Evolutionary conservation across 2,888 invertebrate species (phyloP).

Genomic region (Epirrita christyi): DNA sequence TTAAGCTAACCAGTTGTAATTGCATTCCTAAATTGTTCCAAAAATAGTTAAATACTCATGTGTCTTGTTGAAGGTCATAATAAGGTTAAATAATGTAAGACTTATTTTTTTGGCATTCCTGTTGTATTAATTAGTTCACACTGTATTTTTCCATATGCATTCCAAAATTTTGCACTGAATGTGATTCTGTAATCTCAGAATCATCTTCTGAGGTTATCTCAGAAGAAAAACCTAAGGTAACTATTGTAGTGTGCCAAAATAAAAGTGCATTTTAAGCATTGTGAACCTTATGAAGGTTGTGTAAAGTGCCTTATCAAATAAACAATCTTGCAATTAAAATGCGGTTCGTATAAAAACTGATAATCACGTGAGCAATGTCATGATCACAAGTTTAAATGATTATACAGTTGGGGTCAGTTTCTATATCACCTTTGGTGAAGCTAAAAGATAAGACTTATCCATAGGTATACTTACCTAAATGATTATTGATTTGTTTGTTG

Average conservation of each 20-base stretch:
- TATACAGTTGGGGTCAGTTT: constrained; percentile 38
- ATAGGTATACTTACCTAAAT: constrained; percentile 8
- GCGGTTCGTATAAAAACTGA: constrained; percentile 39
- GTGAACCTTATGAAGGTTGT: constrained; percentile 15
- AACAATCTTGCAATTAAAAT: not conserved
- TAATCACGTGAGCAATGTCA: constrained; percentile 44
- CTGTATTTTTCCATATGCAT: constrained; percentile 23
- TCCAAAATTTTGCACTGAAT: constrained; percentile 5
- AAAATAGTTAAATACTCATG: constrained; percentile 18
- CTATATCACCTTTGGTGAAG: constrained; percentile 23
- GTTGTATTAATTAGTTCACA: constrained; percentile 3
- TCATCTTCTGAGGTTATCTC: too few species aligned
- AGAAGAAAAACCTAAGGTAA: not conserved
- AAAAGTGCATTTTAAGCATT: not conserved
- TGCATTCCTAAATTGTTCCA: constrained; percentile 31
- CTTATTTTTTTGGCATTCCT: constrained; percentile 21
- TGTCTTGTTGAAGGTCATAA: constrained; percentile 52
- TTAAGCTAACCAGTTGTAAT: constrained; percentile 18
- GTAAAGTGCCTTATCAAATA: constrained; percentile 29
- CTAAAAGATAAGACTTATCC: constrained; percentile 3
- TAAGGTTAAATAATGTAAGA: constrained; percentile 49
- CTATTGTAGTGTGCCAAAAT: not conserved
- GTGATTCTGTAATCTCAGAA: too few species aligned
- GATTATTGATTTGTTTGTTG: constrained; percentile 10
- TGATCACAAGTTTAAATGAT: constrained; percentile 46